Evolutionary conservation across 2,797 vertebrate species (phyloP), one percentile per base, ranked within the genome.

Genomic region (Sebastes goodei): DNA sequence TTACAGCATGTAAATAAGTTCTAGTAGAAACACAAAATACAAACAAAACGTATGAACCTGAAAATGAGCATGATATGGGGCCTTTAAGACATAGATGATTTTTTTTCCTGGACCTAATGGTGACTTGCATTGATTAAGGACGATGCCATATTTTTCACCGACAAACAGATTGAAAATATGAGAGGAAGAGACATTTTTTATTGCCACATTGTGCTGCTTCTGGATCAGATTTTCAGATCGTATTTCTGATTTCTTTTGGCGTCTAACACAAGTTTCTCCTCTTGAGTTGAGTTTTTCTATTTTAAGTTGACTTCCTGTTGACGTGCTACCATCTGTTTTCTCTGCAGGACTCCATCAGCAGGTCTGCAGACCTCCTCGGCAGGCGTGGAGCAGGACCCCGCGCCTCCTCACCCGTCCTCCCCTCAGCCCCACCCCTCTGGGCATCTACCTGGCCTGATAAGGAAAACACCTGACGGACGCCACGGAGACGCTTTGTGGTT

Each of bases 401-500:
- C 8, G 29, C 60, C 71, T 33, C 60, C 46, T 27, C 57, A 7
- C 68, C 79, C 12, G 20, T 23, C 38, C 52, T 20, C 52, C 38
- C 25, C 38, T 25, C n/a, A 25, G 46, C 60, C 25, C 30, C 35
- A 10, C 62, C 60, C 33, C 33, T 69, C 62, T 2, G 42, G 74
- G 78, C 95, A 95, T 92, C 95, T 95, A 63, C 93, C 94, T 94
- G 95, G 95, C 92, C 94, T 95, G 94, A 95, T 93, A 5, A 27
- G 38, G 52, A n/a, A 25, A 46, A 57, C 61, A 85, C 96, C 96
- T 73, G 96, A 96, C 86, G 6, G 33, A 21, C 9, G 4, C 20
- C 2, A 8, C 10, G 20, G 57, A 49, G 57, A 63, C 12, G 38
- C 53, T 14, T 3, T 30, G 63, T 95, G n/a, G 63, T 17, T 49